Base-by-base conservation (phyloP, 23 tunicate species). In the Corella eumyota region DNA sequence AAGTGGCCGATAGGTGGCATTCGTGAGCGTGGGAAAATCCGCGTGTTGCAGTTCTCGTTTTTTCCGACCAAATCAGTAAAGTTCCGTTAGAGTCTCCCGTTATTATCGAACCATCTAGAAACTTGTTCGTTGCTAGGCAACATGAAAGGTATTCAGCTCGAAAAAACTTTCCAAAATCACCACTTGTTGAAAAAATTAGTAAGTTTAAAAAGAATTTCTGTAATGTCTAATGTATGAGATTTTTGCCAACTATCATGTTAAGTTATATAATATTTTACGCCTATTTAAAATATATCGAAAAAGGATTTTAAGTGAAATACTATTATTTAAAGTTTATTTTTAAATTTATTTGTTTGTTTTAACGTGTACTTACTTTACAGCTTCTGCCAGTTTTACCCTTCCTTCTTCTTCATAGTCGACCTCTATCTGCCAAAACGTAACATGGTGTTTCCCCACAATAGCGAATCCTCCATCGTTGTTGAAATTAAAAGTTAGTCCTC, bases 31-130 rank as follows among this genome's bases (percentile, higher is more conserved):
- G 94, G 25, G 81, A 50, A 50, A 62, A 69, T 2, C 77, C 83
- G 26, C 37, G 58, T 11, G 62, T 47, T 26, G 70, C 83, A 1
- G 34, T 60, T 58, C 65, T 75, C 4, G 59, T 38, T 25, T 25
- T 33, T 27, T 84, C 83, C 11, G 81, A 76, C 94, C 94, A 84
- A 20, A 84, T 22, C 19, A 84, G 76, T 2, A 84, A 56, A 5
- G 83, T 84, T 26, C 94, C 94, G 51, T 84, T 84, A 4, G 94
- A 66, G 56, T 84, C 94, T 20, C 94, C 94, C 27, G 94, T 62
- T 0, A 84, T 35, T 20, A 68, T 50, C 20, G 45, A 32, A 6
- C 70, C 70, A 24, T 75, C 67, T 21, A 57, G 2, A 46, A 36
- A 59, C 20, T 45, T 56, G n/a, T 9, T 57, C 0, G 72, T 52